Evolutionary conservation across 2,113 vertebrate genomes (phyloP), one percentile per base, ranked within the genome.

Genomic region (Mixornis gularis): DNA sequence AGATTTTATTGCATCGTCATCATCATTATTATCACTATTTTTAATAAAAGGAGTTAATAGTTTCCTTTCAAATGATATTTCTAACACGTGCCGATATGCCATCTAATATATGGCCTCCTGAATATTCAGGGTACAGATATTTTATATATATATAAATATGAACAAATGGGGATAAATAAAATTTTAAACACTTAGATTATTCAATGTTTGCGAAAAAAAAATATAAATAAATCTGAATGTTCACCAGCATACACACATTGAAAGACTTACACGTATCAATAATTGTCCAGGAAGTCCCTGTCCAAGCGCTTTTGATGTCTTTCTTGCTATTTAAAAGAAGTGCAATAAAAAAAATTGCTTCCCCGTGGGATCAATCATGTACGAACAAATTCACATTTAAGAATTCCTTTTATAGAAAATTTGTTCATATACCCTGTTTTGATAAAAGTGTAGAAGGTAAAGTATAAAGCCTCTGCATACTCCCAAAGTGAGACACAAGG

Each of bases 381-480:
- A 98, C 92, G 97, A 98, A 98, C 98, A 99, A 98, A 98, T 98
- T 99, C 98, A 99, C 98, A 99, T 98, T 98, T 97, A 97, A 98
- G 98, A 98, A 98, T 98, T 97, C 93, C 79, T 97, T 96, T 93
- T 94, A 96, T 98, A 98, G 97, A 98, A 98, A 98, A 98, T 98
- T 98, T 98, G 98, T 98, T 98, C 98, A 98, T 98, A 99, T 99
- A 99, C 99, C 99, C 99, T 99, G 99, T 99, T 99, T 98, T 98
- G 97, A 97, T 97, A 98, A 98, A 98, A 98, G 97, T 98, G 96
- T 96, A 91, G 90, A 98, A 97, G 95, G 94, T 95, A 97, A 92
- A 97, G 97, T 97, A 98, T 97, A 98, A 97, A 97, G 94, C 96
- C 95, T 95, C 82, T 87, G 96, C 80, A 78, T 95, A 95, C 96